Percentiles rank a stretch among this genome's conserved stretches.
Conservation (phyloP, 2,888 invertebrate genomes). For the Mystacides longicornis region DNA sequence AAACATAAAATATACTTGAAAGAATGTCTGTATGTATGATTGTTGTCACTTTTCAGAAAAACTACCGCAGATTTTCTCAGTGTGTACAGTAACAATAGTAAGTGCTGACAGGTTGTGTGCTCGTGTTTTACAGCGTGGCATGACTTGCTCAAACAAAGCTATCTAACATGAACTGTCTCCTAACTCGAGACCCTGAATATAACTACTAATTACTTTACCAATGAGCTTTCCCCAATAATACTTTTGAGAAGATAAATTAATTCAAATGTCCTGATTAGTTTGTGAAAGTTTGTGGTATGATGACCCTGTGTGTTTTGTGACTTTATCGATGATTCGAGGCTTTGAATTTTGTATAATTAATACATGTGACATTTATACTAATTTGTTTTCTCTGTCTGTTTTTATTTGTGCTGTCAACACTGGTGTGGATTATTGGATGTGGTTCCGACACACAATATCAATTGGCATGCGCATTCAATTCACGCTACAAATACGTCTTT, state of each 20-base stretch:
- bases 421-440: constrained; percentile 27
- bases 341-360: neutral
- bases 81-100: constrained; percentile 25
- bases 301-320: neutral
- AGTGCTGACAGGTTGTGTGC: constrained; percentile 17
- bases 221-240: no score
- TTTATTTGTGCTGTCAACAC: constrained; percentile 34
- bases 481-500: neutral
- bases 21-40: neutral
- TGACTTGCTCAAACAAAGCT: no score
- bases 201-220: no score
- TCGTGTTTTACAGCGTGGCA: constrained; percentile 30
- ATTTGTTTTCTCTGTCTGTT: constrained; percentile 3
- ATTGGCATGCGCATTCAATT: no score
- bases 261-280: no score
- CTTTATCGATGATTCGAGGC: neutral
- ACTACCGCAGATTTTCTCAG: constrained; percentile 26
- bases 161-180: no score
- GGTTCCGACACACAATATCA: neutral
- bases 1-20: neutral
- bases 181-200: no score
- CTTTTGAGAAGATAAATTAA: no score
- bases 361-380: constrained; percentile 2
- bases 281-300: no score
- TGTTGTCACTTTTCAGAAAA: constrained; percentile 25